Base-by-base conservation (phyloP, 2,797 vertebrate species). In the Macropus fuliginosus region DNA sequence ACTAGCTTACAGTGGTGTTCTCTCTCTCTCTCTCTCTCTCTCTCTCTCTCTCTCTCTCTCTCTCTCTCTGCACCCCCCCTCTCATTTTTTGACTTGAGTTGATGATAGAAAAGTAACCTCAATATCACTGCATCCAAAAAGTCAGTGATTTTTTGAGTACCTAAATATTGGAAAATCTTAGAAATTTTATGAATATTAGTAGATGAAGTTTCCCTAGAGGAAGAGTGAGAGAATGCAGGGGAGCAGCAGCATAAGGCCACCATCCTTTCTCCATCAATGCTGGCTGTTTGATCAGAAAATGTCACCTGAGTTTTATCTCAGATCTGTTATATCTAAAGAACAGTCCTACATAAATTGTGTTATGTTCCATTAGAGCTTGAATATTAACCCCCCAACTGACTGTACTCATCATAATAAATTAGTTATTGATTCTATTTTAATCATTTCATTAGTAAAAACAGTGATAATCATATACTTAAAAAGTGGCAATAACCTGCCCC, bases 1-100 rank as follows among this genome's bases (percentile, higher is more conserved):
- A 21, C 14, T n/a, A n/a, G 4, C 3, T 11, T 59, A 11, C 34
- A 18, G 12, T 14, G 3, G 1, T 31, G 14, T 4, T 16, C 4
- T 66, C 11, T 29, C 56, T 11, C 3, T 62, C 62, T n/a, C 10
- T 21, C 3, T 6, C 31, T 66, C 29, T 13, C 2, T 13, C 59
- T 13, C 3, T 62, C 0, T 13, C 2, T 29, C 27, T 56, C 10
- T 59, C 59, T 34, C 3, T 21, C 28, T 3, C 8, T 29, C 29
- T 13, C 57, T 34, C 3, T 34, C 29, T 29, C 8, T 9, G 9
- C 56, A 5, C 27, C 8, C 9, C 9, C 5, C 6, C 21, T 28
- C 34, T 74, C n/a, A 21, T 81, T 46, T 81, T 46, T 40, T 81
- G 24, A 8, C 40, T 40, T 81, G 21, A 10, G 8, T 27, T 10